phyloP scores from a whole-genome alignment of 2,797 vertebrate species.

The Phrynocephalus guinanensis region DNA sequence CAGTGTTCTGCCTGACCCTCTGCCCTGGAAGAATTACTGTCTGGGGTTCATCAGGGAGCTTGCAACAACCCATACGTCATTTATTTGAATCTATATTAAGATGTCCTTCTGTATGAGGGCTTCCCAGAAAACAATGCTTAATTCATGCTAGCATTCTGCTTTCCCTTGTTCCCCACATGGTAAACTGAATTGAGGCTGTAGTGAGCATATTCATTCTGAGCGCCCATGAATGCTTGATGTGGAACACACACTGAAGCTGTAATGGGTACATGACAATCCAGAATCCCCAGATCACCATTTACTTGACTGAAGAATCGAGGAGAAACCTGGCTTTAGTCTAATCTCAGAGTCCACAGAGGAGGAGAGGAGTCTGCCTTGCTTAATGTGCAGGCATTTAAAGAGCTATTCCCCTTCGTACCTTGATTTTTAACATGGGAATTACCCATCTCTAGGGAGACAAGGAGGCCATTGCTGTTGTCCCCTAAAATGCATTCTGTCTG shows the following conservation, averaged over 20 bases:
- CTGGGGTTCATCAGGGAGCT: not conserved
- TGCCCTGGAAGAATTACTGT: not conserved
- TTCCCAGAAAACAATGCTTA: conserved; percentile 29
- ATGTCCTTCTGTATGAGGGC: not conserved
- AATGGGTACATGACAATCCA: not conserved
- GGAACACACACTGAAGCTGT: not conserved
- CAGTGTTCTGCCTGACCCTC: not conserved
- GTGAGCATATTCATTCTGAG: not conserved
- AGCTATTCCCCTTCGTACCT: not conserved
- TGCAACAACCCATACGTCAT: not conserved
- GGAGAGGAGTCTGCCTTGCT: not conserved
- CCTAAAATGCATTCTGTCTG: not conserved
- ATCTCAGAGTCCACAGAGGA: not conserved
- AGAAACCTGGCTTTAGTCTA: not conserved
- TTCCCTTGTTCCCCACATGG: not conserved
- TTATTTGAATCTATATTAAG: not conserved
- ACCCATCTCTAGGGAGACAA: not conserved
- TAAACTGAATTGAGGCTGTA: not conserved
- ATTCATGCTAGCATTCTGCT: conserved; percentile 15
- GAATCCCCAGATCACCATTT: not conserved
- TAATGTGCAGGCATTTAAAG: not conserved
- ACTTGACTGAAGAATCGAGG: not conserved
- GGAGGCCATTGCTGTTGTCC: not conserved
- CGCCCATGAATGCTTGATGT: not conserved
- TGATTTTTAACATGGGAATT: not conserved